Base-by-base conservation (phyloP, 1,140 invertebrate species). In the Hetaerina americana region DNA sequence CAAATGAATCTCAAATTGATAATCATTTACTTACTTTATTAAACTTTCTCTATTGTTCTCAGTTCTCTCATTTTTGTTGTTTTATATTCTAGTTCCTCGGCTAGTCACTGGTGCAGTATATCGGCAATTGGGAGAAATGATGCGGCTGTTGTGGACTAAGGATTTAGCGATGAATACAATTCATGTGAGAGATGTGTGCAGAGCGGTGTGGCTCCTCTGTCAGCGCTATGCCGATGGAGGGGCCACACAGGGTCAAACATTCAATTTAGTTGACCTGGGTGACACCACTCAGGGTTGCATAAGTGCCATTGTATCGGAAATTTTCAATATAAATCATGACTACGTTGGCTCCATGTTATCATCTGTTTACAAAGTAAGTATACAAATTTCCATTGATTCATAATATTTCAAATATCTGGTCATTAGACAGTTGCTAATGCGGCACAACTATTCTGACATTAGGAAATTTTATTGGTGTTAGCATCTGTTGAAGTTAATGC, bases 81-180 rank as follows among this genome's bases (percentile, higher is more conserved):
- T 78, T 80, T 66, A 79, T 57, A 57, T 18, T 1, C 22, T 57
- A 94, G 92, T 90, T 77, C 92, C 93, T 0, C 85, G 93, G 72
- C 83, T 96, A 66, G 86, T 96, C 24, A 88, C 94, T 76, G 93
- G 92, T 70, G 90, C 90, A 66, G 90, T 96, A 74, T 96, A 96
- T 80, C 93, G 92, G 77, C 88, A 95, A 79, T 83, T 95, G 5
- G 87, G 87, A 66, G 92, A 96, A 82, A 92, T 91, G 78, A 95
- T 96, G 93, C 94, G 95, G 80, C 84, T 96, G 66, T 83, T 96
- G 27, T 96, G 94, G 93, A 91, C 90, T 70, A 87, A 89, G 49
- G 87, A 92, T 72, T 83, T 96, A 69, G 87, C 89, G 76, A 89
- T 95, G 84, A 93, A 95, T 79, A 96, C 94, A 0, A 87, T 96